Conservation (phyloP, 1,140 invertebrate genomes). For the Bombus difficillimus region DNA sequence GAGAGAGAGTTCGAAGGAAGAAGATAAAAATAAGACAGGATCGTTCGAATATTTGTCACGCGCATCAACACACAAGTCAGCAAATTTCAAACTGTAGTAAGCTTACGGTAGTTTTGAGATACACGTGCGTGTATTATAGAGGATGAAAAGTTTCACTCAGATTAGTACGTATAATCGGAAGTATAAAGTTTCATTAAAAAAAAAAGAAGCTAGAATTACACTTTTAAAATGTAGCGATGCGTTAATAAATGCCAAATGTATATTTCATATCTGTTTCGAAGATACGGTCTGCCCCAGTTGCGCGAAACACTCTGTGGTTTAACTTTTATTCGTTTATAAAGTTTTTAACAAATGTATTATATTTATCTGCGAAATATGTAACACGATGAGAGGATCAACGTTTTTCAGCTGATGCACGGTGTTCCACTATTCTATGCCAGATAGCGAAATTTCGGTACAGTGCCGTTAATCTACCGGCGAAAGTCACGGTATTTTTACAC, state of each 20-base stretch:
- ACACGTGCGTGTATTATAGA: too few species aligned
- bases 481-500: not conserved
- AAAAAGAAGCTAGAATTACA: not conserved
- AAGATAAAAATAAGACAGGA: too few species aligned
- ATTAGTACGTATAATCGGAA: too few species aligned
- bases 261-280: not conserved
- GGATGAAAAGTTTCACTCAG: too few species aligned
- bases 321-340: not conserved
- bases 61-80: too few species aligned
- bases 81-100: not conserved
- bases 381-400: not conserved
- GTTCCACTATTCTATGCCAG: not conserved
- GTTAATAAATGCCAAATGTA: not conserved
- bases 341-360: constrained; percentile 3
- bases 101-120: not conserved
- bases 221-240: not conserved
- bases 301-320: not conserved
- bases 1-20: not conserved
- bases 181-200: too few species aligned
- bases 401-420: not conserved
- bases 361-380: not conserved
- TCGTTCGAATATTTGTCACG: too few species aligned
- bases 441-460: not conserved
- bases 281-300: not conserved
- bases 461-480: not conserved